Base-by-base conservation (phyloP, 30 jellyfish, hydroid and myxozoan species). In the Pseudorhiza aurosa region DNA sequence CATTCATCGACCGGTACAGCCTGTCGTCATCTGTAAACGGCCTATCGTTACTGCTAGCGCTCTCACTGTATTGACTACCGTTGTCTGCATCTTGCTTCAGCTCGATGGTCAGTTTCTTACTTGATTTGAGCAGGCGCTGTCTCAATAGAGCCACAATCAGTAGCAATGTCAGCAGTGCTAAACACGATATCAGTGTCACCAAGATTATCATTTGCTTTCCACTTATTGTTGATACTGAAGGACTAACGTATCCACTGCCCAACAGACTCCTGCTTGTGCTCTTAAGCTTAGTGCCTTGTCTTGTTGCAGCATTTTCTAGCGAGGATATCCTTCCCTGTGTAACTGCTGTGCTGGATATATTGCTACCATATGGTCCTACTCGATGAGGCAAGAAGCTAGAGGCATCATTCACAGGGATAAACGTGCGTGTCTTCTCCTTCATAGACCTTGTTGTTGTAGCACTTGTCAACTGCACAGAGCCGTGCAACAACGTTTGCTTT, bases 1-100 rank as follows among this genome's bases (percentile, higher is more conserved):
- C 95, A 17, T 71, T 28, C 31, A 58, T 44, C 57, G 87, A 57
- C 32, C 75, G 46, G 30, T 59, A 83, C 50, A 22, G 73, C 53
- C 58, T 51, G 43, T 62, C 74, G 19, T 24, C 58, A n/a, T 36
- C 81, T 8, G 63, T 8, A 7, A 49, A 31, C 27, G 90, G 35
- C 10, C 75, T 36, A n/a, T 32, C 50, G 74, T 69, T 69, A 53
- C 25, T 57, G 21, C 64, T 45, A 18, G 37, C 65, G 0, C 19
- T 51, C 18, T 29, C 77, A 24, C 63, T 58, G 75, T 70, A 58
- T 18, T 19, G 29, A 31, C 67, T 62, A 14, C 86, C 63, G 26
- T 31, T 29, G 30, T 83, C 95, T 2, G 87, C 70, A n/a, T 83
- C 87, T n/a, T 59, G 49, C 72, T 83, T 83, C 82, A 59, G 31